Evolutionary conservation across 2,888 invertebrate genomes (phyloP), one percentile per base, ranked within the genome.

Genomic region (Macrophya annulata): DNA sequence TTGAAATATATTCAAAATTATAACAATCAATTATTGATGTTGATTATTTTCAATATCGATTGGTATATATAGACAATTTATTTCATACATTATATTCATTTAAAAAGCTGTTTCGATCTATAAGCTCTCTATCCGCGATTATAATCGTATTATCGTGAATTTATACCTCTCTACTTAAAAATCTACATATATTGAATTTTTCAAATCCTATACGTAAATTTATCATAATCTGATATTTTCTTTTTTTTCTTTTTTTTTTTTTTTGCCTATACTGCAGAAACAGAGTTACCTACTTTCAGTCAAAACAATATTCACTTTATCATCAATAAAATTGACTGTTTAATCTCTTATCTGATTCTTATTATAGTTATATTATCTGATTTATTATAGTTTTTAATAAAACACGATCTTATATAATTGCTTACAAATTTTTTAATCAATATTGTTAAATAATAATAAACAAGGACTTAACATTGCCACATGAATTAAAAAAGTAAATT

Each of bases 1-100:
- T 55, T 37, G 4, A 55, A 37, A 48, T 77, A 31, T 31, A 37
- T 51, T 55, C n/a, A 15, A 77, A 55, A 77, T 76, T 76, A 45
- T 31, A 51, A 17, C 25, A 25, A 25, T 17, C 4, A 76, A 17
- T 15, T 6, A n/a, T 40, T 4, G 21, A 21, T 21, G 45, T 10
- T 62, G 8, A 37, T 45, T 45, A 74, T 45, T 74, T 12, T 6
- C 45, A 45, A 71, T 2, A 71, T 71, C 40, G 40, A 37, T 40
- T 37, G 8, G 25, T 25, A 31, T 31, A 31, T 31, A 9, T 10
- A 62, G 1, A 10, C 62, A 25, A 62, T 10, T 59, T 10, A 62
- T 62, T 31, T 37, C 10, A 68, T 5, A 31, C 37, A 37, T 37
- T 68, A n/a, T 55, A 10, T 68, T 17, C 37, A 15, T 37, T 37